Conservation (phyloP, 2,888 invertebrate species). For the Noctua janthe region DNA sequence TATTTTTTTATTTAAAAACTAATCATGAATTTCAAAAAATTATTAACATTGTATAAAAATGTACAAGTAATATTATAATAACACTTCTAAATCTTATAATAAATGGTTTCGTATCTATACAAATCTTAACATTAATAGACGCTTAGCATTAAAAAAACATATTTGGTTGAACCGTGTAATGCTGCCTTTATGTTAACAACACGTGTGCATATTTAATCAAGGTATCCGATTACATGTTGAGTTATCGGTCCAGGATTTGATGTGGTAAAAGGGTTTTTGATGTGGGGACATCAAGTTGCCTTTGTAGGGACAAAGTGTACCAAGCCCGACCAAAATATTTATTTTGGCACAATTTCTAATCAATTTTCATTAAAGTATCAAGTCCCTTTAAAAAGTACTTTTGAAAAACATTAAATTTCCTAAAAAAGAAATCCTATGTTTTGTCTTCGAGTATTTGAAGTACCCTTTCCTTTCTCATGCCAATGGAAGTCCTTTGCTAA, state of each 20-base stretch:
- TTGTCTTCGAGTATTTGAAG: background rate
- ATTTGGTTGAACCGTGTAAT: conserved; percentile 22
- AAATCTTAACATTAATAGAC: no score
- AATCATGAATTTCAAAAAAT: no score
- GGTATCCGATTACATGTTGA: conserved; percentile 14
- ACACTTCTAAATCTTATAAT: no score
- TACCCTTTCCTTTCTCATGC: background rate
- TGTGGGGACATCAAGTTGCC: background rate
- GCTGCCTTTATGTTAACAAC: conserved; percentile 3
- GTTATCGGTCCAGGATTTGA: conserved; percentile 18
- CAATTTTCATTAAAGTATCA: background rate
- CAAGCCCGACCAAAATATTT: background rate
- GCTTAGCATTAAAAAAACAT: background rate
- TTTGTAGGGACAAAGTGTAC: conserved; percentile 7
- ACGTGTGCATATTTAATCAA: conserved; percentile 56
- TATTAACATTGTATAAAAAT: no score
- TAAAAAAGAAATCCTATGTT: background rate
- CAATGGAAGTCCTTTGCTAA: background rate
- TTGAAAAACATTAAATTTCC: background rate
- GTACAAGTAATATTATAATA: no score
- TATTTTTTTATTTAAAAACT: no score
- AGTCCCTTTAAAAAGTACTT: background rate
- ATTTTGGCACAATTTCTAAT: background rate
- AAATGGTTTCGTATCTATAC: no score
- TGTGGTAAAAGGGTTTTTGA: conserved; percentile 33